Evolutionary conservation across 2,113 vertebrate genomes (phyloP), one percentile per base, ranked within the genome.

Genomic region (Malurus elegans): DNA sequence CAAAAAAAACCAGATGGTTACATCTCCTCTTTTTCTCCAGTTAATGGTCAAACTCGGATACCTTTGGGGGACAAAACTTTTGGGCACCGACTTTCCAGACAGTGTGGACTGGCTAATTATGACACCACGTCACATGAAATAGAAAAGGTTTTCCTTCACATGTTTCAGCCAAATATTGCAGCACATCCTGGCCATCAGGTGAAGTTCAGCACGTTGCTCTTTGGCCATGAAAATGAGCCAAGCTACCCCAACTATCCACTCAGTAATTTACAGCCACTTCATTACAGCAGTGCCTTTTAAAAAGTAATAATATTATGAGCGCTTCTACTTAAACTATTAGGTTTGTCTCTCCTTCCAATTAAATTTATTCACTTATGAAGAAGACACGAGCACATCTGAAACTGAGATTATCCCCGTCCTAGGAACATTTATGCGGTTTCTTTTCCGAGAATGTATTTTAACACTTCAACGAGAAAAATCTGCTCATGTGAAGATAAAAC

Each of bases 231-330:
- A 75, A 93, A 89, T 1, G 36, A 94, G 78, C 58, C 58, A 84
- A 72, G 44, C 40, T 79, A 51, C 78, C 79, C 78, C 79, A 64
- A 93, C 90, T 28, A 79, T 90, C 56, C 70, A 80, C 71, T 83
- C 54, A 54, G 57, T 88, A 92, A 96, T 91, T 96, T 90, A 93
- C 90, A 90, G 90, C 34, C 66, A 91, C 64, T 95, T 94, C 80
- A 92, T 94, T 93, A 90, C 20, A 92, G 69, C 44, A 80, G 11
- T 71, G 72, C 71, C 60, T 93, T 94, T 90, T 86, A 73, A 79
- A 88, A 96, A 90, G 81, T 88, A 96, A 91, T 95, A 95, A 88
- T 90, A 90, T 95, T 92, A 94, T 88, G 93, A 94, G 82, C 74
- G 88, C 75, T 95, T 88, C 87, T 71, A 79, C 66, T 91, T 90